Percentiles rank a stretch among this genome's conserved stretches.
These are phyloP conservation scores for Xestia sexstrigata DNA, from an alignment of 2,888 invertebrate genomes.

Conservation along the genomic window DNA sequence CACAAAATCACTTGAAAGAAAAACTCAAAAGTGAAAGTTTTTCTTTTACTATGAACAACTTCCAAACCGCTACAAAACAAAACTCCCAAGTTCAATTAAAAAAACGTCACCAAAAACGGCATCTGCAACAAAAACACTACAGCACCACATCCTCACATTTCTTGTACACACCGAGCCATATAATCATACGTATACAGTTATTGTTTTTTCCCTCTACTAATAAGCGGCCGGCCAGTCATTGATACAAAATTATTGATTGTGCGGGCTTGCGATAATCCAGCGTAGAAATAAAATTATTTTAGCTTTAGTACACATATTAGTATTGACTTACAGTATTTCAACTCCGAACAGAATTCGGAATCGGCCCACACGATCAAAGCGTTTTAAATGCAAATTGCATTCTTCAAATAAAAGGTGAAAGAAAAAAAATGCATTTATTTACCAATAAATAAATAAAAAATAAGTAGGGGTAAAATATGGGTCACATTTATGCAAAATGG, in stretches of 20 bases:
- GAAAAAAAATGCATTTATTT: not conserved
- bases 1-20: not conserved
- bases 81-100: not conserved
- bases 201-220: constrained; percentile 87
- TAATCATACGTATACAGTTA: constrained; percentile 83
- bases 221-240: constrained; percentile 86
- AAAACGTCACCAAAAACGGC: constrained; percentile 6
- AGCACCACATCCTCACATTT: constrained; percentile 72
- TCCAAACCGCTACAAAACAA: not conserved
- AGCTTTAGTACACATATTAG: constrained; percentile 37
- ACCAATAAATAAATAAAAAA: not conserved
- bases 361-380: not conserved
- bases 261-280: constrained; percentile 60
- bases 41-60: not conserved
- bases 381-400: not conserved
- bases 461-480: not conserved
- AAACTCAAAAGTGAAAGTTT: not conserved
- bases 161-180: constrained; percentile 70
- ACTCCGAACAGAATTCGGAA: not conserved
- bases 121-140: constrained; percentile 11
- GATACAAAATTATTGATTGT: constrained; percentile 89
- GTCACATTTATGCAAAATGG: not conserved
- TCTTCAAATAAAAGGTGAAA: not conserved
- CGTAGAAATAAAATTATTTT: constrained; percentile 60
- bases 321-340: not conserved